A percentile compares a stretch with the other conserved stretches of the same genome.
Conservation (phyloP, 2,888 invertebrate genomes). For the Crepidodera aurea region DNA sequence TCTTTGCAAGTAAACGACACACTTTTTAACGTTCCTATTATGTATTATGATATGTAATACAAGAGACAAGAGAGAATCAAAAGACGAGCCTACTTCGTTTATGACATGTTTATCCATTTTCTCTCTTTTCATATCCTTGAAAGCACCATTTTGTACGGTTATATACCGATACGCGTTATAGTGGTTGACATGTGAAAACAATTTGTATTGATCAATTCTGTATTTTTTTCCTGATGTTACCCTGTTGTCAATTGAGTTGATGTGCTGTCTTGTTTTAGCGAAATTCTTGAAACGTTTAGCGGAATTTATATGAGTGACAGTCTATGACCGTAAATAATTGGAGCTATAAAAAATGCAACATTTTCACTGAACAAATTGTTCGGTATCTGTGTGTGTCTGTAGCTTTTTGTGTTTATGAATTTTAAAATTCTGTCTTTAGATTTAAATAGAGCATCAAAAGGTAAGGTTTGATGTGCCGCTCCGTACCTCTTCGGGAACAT, state of each 20-base stretch:
- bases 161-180: background rate
- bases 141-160: background rate
- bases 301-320: no score
- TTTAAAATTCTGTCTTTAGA: no score
- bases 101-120: conserved; percentile 11
- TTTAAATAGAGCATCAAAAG: no score
- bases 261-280: background rate
- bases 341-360: no score
- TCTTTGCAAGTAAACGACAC: background rate
- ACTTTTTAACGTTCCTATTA: conserved; percentile 3
- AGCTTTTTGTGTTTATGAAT: no score
- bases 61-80: background rate
- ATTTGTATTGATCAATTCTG: background rate
- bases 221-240: background rate
- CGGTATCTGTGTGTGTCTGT: no score
- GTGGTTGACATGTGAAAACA: conserved; percentile 5
- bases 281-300: no score
- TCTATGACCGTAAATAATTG: no score
- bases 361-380: no score
- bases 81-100: background rate
- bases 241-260: conserved; percentile 1
- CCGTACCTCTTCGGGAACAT: no score
- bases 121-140: conserved; percentile 11
- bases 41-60: background rate
- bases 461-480: no score